Base-by-base conservation (phyloP, 2,888 invertebrate species). In the Xestia rhomboidea region DNA sequence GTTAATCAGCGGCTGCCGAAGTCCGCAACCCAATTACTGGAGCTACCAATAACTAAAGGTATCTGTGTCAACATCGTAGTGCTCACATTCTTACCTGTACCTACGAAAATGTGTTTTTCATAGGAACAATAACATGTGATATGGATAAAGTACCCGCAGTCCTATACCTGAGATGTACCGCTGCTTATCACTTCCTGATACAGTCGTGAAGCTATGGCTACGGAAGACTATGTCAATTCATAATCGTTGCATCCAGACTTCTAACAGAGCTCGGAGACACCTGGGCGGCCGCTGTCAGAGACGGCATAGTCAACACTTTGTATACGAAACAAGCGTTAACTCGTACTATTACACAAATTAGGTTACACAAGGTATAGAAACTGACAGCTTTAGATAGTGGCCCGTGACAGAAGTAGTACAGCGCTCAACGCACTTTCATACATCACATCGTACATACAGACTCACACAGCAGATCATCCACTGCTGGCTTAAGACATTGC, bases 1-100 rank as follows among this genome's bases (percentile, higher is more conserved):
- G 68, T 78, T 27, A 44, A 66, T 78, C 34, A 38, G 41, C 18
- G 27, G 13, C 24, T 27, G 51, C 18, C 51, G 44, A 79, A 68
- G 34, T 27, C 34, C 15, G 24, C 27, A 67, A 54, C 34, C n/a
- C 34, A 76, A 68, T 76, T 68, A 79, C 24, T 18, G 67, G 13
- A 38, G 27, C 27, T 13, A 54, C 51, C 51, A 44, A 34, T 67
- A 75, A 77, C 10, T 21, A 30, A 18, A 66, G 24, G 30, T 49
- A 27, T 30, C 7, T 60, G 57, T 60, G 57, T 60, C 27, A 18
- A 30, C 7, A 30, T 18, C 27, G 18, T 15, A 27, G 15, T 60
- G 57, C 8, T 60, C 18, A 27, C 57, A 27, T 27, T 57, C 15
- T 57, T 27, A 54, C n/a, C 2, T n/a, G n/a, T 54, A 27, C 13